Conservation (phyloP, 2,797 vertebrate genomes). For the Oreortyx pictus region DNA sequence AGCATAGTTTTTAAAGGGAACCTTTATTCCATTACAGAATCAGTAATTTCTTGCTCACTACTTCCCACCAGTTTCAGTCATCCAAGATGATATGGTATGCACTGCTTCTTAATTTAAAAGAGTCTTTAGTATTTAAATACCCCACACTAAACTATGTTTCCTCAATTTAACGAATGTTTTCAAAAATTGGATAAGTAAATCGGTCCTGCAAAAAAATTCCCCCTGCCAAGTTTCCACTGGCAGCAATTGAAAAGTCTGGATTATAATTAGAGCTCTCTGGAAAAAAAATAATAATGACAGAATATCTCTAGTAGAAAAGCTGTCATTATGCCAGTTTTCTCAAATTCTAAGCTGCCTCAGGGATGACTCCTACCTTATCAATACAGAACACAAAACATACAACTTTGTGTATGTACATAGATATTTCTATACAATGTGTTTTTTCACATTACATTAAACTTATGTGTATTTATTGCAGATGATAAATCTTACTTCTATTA, state of each 20-base stretch:
- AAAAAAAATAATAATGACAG: not conserved
- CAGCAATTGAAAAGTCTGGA: not conserved
- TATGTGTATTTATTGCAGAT: not conserved
- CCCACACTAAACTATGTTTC: not conserved
- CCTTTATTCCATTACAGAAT: accelerated
- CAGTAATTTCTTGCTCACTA: not conserved
- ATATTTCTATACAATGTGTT: not conserved
- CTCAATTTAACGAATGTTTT: conserved; percentile 3
- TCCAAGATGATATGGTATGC: not conserved
- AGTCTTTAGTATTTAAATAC: not conserved
- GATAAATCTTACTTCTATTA: not conserved
- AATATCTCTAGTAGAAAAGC: not conserved
- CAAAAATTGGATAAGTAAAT: conserved; percentile 30
- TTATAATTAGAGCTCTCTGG: conserved; percentile 19
- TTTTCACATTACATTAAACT: not conserved
- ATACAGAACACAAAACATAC: not conserved
- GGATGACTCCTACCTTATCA: not conserved
- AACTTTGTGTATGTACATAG: not conserved
- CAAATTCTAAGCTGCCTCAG: conserved; percentile 4
- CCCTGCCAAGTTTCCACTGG: conserved; percentile 8
- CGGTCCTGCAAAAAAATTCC: not conserved
- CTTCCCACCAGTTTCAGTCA: not conserved
- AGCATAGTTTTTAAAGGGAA: not conserved
- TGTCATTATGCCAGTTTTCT: not conserved
- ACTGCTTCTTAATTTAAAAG: not conserved